phyloP scores from a whole-genome alignment of 2,797 vertebrate species.

The Tadarida brasiliensis region DNA sequence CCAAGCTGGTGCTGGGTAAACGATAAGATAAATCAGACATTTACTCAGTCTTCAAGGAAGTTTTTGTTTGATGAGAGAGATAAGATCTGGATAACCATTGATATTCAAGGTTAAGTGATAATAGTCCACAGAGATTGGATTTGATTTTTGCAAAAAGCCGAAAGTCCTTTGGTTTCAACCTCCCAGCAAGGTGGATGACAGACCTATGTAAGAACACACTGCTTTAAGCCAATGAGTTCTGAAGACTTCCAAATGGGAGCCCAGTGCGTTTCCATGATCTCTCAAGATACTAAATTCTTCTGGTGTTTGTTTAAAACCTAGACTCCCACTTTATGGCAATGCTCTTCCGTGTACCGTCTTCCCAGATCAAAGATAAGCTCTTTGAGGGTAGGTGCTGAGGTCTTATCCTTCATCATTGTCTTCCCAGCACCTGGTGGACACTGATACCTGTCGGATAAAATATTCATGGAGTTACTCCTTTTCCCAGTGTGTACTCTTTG shows the following conservation, averaged over 20 bases:
- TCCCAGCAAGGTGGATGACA: neutral
- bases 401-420: neutral
- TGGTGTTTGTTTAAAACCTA: neutral
- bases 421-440: neutral
- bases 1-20: neutral
- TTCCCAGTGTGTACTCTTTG: neutral
- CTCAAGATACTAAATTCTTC: neutral
- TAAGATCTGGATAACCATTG: neutral
- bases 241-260: neutral
- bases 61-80: conserved; percentile 63
- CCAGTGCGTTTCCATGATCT: too few species aligned
- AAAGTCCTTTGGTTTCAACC: conserved; percentile 36
- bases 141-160: conserved; percentile 35
- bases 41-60: conserved; percentile 36
- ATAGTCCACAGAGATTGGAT: neutral
- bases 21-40: conserved; percentile 38
- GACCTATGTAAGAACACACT: neutral
- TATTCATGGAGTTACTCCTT: neutral
- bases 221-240: neutral
- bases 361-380: neutral
- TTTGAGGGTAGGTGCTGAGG: neutral
- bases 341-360: neutral
- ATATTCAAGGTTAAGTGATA: neutral
- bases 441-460: neutral
- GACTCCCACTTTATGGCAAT: neutral